These are phyloP conservation scores for Volucella inanis DNA, from an alignment of 2,888 invertebrate genomes.

Conservation along the genomic window DNA sequence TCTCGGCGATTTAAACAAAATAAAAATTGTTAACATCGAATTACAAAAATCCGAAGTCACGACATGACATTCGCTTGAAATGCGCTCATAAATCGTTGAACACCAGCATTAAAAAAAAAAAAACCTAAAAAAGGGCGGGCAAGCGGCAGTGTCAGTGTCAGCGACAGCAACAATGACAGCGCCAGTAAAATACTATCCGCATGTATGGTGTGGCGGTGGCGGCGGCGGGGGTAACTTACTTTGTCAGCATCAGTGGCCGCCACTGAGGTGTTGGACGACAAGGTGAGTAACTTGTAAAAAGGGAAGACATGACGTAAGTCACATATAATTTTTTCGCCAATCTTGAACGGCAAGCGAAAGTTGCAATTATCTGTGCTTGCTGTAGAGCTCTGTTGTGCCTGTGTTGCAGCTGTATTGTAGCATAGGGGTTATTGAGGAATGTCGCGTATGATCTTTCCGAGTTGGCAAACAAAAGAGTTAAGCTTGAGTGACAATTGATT, in stretches of 20 bases:
- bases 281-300: conserved; percentile 57
- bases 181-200: conserved; percentile 2
- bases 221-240: too few species aligned
- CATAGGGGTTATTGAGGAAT: conserved; percentile 11
- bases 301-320: conserved; percentile 57
- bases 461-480: conserved; percentile 21
- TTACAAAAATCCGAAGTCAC: conserved; percentile 68
- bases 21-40: conserved; percentile 49
- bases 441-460: conserved; percentile 9
- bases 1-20: conserved; percentile 37
- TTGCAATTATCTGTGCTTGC: conserved; percentile 23
- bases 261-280: conserved; percentile 58
- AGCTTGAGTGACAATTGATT: conserved; percentile 49
- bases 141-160: conserved; percentile 24
- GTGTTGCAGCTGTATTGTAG: background rate
- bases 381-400: background rate
- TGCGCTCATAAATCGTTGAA: conserved; percentile 51
- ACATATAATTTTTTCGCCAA: conserved; percentile 25
- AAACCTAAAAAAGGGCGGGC: too few species aligned
- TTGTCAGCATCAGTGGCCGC: too few species aligned
- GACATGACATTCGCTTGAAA: conserved; percentile 61
- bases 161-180: background rate
- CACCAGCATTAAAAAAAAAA: conserved; percentile 34
- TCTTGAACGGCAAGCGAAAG: conserved; percentile 37
- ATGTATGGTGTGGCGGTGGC: background rate